phyloP scores from a whole-genome alignment of 2,797 vertebrate species.

The Rhynchotus rufescens region DNA sequence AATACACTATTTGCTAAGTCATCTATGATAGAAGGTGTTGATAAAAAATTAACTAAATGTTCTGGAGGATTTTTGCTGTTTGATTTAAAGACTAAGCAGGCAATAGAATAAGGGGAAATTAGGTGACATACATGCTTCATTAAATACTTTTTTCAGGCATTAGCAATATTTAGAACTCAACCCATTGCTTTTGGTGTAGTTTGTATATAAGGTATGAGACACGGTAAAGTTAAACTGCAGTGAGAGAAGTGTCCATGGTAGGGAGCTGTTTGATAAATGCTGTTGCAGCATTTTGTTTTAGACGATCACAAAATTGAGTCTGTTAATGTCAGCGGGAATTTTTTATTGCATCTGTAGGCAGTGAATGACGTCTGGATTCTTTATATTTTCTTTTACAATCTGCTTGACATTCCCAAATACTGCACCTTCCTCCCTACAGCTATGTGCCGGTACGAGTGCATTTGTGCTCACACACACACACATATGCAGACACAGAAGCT shows the following conservation, averaged over 20 bases:
- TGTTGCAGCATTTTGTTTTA: not conserved
- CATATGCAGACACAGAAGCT: accelerated
- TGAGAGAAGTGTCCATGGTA: constrained; percentile 49
- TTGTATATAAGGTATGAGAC: not conserved
- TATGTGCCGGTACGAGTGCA: not conserved
- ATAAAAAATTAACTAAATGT: constrained; percentile 12
- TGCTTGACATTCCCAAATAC: not conserved
- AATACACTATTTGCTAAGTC: constrained; percentile 51
- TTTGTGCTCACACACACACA: not conserved
- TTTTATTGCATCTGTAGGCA: not conserved
- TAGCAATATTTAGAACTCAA: not conserved
- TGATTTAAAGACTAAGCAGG: not conserved
- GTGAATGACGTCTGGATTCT: not conserved
- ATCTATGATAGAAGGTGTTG: not conserved
- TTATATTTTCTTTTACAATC: not conserved
- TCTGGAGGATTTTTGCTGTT: constrained; percentile 3
- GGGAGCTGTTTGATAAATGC: constrained; percentile 68
- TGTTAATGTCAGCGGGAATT: not conserved
- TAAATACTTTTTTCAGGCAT: constrained; percentile 34
- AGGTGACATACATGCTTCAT: not conserved
- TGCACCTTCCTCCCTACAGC: not conserved
- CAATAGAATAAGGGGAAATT: not conserved
- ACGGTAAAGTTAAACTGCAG: constrained; percentile 13
- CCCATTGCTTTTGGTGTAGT: not conserved
- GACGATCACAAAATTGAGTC: not conserved